These are phyloP conservation scores for Grus americana DNA, from an alignment of 2,113 vertebrate genomes.

Conservation along the genomic window DNA sequence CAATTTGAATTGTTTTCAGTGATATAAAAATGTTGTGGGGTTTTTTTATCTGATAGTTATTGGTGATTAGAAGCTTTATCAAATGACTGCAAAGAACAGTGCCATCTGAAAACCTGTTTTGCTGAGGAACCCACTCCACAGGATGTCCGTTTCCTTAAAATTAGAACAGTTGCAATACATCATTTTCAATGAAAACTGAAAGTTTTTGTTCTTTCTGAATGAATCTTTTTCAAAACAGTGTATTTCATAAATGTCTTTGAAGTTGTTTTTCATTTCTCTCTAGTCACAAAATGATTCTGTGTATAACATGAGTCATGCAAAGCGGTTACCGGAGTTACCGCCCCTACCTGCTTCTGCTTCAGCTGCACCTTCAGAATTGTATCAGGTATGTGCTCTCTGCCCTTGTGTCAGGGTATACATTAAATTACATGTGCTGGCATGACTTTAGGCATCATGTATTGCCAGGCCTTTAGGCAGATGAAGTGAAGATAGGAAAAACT, in stretches of 20 bases:
- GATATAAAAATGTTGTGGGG: background rate
- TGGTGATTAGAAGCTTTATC: background rate
- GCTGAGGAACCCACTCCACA: background rate
- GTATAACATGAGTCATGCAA: conserved; percentile 71
- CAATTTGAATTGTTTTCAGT: background rate
- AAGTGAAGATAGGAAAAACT: background rate
- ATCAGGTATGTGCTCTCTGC: conserved; percentile 72
- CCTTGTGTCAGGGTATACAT: background rate
- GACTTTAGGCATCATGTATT: background rate
- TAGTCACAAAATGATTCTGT: conserved; percentile 65
- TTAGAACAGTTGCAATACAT: background rate
- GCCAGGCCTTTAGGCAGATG: background rate
- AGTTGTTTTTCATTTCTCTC: background rate
- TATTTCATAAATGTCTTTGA: background rate
- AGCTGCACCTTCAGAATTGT: conserved; percentile 68
- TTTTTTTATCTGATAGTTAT: background rate
- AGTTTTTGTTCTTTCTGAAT: background rate
- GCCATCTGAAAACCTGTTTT: background rate
- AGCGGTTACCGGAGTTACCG: conserved; percentile 32
- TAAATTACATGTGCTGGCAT: background rate
- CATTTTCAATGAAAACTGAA: background rate
- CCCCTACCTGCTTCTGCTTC: conserved; percentile 28
- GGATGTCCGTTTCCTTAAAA: background rate
- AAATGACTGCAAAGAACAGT: background rate
- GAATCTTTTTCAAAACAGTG: background rate